Percentiles rank a stretch among this genome's conserved stretches.
Evolutionary conservation across 1,140 invertebrate genomes (phyloP).

Genomic region (Thrips palmi): DNA sequence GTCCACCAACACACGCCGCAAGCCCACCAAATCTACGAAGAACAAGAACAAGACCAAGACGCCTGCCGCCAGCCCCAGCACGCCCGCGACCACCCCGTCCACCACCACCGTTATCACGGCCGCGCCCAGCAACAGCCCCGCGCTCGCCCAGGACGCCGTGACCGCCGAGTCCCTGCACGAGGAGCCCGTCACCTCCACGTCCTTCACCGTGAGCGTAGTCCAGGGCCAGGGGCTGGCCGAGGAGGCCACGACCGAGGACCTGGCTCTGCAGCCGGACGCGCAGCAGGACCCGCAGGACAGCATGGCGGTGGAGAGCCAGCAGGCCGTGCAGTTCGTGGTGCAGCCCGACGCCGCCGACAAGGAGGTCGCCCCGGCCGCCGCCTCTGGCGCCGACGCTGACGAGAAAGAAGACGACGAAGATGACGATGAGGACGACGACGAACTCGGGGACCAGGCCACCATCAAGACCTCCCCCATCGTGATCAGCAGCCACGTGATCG

Average conservation of each 20-base stretch:
- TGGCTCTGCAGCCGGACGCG: not conserved
- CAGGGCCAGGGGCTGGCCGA: conserved; percentile 5
- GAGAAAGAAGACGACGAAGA: too few species aligned
- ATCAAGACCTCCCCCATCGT: conserved; percentile 12
- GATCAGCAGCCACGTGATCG: conserved; percentile 12
- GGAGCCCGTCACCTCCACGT: conserved; percentile 14
- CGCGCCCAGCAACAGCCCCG: conserved; percentile 4
- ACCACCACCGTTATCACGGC: not conserved
- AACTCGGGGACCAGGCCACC: conserved; percentile 12
- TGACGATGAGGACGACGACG: conserved; percentile 12
- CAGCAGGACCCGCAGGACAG: not conserved
- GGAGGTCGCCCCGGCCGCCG: not conserved
- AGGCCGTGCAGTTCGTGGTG: not conserved
- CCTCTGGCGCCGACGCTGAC: not conserved
- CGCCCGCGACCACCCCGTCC: too few species aligned
- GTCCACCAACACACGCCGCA: not conserved
- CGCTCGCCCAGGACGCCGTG: not conserved
- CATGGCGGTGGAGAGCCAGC: not conserved
- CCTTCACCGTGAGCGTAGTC: conserved; percentile 14
- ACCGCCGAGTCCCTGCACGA: conserved; percentile 2
- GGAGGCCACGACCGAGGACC: not conserved
- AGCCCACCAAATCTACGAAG: too few species aligned
- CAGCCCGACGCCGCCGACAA: not conserved
- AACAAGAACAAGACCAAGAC: too few species aligned
- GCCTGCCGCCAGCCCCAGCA: too few species aligned